A percentile compares a stretch with the other conserved stretches of the same genome.
Conservation (phyloP, 2,113 vertebrate species). For the Empidonax traillii region DNA sequence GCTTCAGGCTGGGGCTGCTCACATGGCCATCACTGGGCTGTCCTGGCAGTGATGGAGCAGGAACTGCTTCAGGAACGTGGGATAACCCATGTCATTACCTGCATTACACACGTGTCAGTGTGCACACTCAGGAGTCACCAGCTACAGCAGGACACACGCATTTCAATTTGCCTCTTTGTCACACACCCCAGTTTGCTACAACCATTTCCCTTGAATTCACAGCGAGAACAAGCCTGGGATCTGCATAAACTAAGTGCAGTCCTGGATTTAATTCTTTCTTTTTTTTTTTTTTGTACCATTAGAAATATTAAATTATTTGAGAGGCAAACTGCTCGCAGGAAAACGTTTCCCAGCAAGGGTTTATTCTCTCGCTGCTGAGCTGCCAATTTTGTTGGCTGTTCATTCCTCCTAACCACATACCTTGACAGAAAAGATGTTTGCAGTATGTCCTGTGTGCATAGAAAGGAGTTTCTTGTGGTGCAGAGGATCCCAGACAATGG, state of each 20-base stretch:
- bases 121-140: neutral
- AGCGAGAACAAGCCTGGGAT: neutral
- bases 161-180: neutral
- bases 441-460: constrained; percentile 98
- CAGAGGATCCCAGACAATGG: constrained; percentile 97
- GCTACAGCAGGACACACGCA: neutral
- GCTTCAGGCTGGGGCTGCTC: neutral
- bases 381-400: neutral
- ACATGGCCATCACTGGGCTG: neutral
- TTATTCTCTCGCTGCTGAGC: neutral
- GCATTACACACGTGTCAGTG: fast-evolving
- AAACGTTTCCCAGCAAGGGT: neutral
- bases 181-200: neutral
- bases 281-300: neutral
- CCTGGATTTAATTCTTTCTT: neutral
- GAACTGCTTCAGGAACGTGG: neutral
- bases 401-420: constrained; percentile 64
- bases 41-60: neutral
- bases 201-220: neutral
- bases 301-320: neutral
- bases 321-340: neutral
- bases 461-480: constrained; percentile 94
- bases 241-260: neutral
- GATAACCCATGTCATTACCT: fast-evolving
- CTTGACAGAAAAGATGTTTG: constrained; percentile 99